phyloP scores from a whole-genome alignment of 2,888 invertebrate species.

The Pseudanteris insignis region DNA sequence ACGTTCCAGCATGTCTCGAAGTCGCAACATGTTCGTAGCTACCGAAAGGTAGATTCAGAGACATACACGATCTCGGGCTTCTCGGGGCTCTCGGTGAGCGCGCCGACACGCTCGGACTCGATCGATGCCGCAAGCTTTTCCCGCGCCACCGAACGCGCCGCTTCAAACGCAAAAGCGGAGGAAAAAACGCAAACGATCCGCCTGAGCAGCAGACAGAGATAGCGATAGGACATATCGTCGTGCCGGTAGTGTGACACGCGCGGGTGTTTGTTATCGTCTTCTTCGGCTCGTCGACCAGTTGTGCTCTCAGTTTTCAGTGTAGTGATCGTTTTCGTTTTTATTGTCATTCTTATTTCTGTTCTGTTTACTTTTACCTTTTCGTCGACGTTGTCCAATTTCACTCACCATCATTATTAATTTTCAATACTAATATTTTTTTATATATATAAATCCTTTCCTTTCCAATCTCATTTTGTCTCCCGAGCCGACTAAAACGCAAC shows the following conservation, averaged over 20 bases:
- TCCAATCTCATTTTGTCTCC: too few species aligned
- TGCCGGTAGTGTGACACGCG: conserved; percentile 30
- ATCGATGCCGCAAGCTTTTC: conserved; percentile 23
- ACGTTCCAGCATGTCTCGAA: conserved; percentile 59
- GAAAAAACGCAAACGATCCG: conserved; percentile 10
- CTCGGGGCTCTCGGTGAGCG: conserved; percentile 12
- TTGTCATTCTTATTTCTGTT: background rate
- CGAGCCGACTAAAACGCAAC: too few species aligned
- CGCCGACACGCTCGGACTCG: conserved; percentile 5
- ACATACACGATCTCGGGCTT: conserved; percentile 13
- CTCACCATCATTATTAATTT: too few species aligned
- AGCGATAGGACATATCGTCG: conserved; percentile 11
- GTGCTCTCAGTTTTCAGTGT: conserved; percentile 1
- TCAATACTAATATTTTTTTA: too few species aligned
- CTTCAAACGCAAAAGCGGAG: conserved; percentile 10
- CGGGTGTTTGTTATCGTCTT: conserved; percentile 14
- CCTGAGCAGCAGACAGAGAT: conserved; percentile 4
- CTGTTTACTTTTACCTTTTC: too few species aligned
- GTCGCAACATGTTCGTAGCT: conserved; percentile 61
- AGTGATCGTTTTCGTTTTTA: background rate
- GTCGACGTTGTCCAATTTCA: too few species aligned
- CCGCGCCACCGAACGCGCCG: conserved; percentile 17
- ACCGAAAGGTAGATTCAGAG: conserved; percentile 52
- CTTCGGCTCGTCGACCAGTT: background rate
- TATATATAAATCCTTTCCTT: too few species aligned